Evolutionary conservation across 2,113 vertebrate genomes (phyloP).

Genomic region (Bostrychus sinensis): DNA sequence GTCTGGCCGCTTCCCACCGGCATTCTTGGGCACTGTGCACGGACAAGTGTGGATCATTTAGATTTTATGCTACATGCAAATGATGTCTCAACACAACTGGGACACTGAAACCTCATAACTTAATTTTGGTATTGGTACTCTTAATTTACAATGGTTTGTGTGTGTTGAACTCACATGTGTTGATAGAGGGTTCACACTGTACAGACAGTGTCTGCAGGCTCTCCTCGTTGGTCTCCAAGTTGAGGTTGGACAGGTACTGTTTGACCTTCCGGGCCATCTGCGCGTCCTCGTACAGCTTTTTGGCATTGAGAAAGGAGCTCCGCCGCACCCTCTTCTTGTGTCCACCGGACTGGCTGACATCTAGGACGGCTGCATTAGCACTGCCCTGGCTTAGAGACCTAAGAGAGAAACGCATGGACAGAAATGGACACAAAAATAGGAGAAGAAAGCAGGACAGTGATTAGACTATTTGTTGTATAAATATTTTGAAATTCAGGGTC

Average conservation of each 20-base stretch:
- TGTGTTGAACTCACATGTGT: slow-evolving; percentile 83
- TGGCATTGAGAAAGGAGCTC: slow-evolving; percentile 98
- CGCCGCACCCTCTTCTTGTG: slow-evolving; percentile 97
- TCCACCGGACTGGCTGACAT: slow-evolving; percentile 91
- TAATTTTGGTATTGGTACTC: no score
- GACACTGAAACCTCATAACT: no score
- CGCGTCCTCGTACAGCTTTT: slow-evolving; percentile 98
- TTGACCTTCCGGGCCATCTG: slow-evolving; percentile 98
- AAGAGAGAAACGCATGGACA: slow-evolving; percentile 6
- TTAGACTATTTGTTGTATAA: not conserved
- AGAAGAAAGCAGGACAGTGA: not conserved
- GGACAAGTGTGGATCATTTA: not conserved
- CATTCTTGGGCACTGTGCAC: slow-evolving; percentile 89
- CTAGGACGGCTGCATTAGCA: slow-evolving; percentile 89
- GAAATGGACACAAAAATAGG: not conserved
- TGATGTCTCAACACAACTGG: no score
- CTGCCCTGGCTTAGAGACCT: slow-evolving; percentile 98
- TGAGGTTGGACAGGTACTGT: slow-evolving; percentile 93
- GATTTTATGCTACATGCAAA: not conserved
- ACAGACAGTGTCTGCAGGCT: slow-evolving; percentile 92
- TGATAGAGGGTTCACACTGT: slow-evolving; percentile 94
- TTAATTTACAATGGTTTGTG: no score
- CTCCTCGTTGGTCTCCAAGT: slow-evolving; percentile 95
- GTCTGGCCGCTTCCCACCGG: slow-evolving; percentile 88
- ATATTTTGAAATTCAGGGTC: not conserved